phyloP scores from a whole-genome alignment of 1,140 invertebrate genomes.

The Choristoneura fumiferana region DNA sequence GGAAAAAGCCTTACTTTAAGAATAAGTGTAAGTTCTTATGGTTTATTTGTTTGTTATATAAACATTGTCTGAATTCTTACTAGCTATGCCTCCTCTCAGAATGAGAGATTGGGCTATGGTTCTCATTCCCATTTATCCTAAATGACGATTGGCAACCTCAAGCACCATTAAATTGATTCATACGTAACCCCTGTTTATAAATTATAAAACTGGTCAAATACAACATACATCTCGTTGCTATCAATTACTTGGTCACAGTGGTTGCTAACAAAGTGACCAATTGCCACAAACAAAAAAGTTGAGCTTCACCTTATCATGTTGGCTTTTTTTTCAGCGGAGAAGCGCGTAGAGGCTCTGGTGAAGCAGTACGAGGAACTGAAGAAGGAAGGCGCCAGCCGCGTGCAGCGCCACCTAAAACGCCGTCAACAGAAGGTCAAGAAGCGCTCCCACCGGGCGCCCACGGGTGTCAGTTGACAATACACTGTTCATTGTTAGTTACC shows the following conservation, averaged over 20 bases:
- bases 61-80: conserved; percentile 4
- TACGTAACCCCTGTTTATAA: too few species aligned
- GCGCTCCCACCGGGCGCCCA: conserved; percentile 50
- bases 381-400: conserved; percentile 56
- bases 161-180: too few species aligned
- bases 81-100: too few species aligned
- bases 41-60: conserved; percentile 23
- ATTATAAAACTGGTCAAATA: too few species aligned
- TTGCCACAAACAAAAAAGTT: neutral
- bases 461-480: conserved; percentile 34
- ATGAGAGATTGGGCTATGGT: too few species aligned
- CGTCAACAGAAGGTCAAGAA: conserved; percentile 68
- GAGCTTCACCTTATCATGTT: too few species aligned
- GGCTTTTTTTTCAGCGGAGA: conserved; percentile 51
- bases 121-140: too few species aligned
- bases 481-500: neutral
- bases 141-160: too few species aligned
- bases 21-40: conserved; percentile 87
- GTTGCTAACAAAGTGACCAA: too few species aligned
- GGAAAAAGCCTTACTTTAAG: conserved; percentile 84
- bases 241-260: too few species aligned
- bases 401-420: conserved; percentile 63
- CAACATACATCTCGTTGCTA: too few species aligned
- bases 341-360: conserved; percentile 57
- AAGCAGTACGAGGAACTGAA: conserved; percentile 67